Conservation (phyloP, 2,888 invertebrate genomes). For the Drosophila tanythrix region DNA sequence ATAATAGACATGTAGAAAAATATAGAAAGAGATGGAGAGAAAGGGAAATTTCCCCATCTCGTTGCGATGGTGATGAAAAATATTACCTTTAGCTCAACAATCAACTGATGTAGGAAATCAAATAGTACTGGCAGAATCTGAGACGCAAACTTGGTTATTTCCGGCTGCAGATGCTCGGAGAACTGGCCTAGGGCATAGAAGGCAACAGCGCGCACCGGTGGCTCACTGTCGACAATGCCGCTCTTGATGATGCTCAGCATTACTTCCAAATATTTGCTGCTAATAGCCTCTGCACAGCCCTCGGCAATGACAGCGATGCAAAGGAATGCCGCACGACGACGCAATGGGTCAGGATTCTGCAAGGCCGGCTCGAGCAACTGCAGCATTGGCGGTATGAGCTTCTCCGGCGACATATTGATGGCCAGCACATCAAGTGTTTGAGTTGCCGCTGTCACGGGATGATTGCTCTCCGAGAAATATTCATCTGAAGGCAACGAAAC, state of each 20-base stretch:
- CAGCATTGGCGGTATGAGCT: slow-evolving; percentile 90
- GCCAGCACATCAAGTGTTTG: slow-evolving; percentile 91
- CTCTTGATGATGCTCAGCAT: slow-evolving; percentile 89
- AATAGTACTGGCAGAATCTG: slow-evolving; percentile 91
- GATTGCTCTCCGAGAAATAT: slow-evolving; percentile 88
- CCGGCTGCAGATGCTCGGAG: slow-evolving; percentile 92
- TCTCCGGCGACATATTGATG: slow-evolving; percentile 91
- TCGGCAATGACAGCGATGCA: slow-evolving; percentile 91
- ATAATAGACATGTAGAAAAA: slow-evolving; percentile 29
- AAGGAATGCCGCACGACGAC: slow-evolving; percentile 90
- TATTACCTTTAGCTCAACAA: slow-evolving; percentile 86
- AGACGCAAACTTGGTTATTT: slow-evolving; percentile 90
- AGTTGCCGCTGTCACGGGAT: slow-evolving; percentile 89
- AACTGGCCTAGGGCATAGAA: slow-evolving; percentile 93
- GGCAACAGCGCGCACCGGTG: slow-evolving; percentile 90
- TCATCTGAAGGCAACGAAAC: slow-evolving; percentile 86
- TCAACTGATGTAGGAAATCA: slow-evolving; percentile 88
- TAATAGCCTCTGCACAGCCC: slow-evolving; percentile 91
- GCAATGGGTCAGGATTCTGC: slow-evolving; percentile 87
- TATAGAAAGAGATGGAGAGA: slow-evolving; percentile 2
- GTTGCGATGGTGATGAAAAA: neutral
- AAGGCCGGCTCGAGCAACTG: slow-evolving; percentile 88
- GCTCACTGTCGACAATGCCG: slow-evolving; percentile 88
- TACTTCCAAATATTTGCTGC: slow-evolving; percentile 89
- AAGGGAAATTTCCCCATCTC: neutral